Evolutionary conservation across 2,888 invertebrate genomes (phyloP), one percentile per base, ranked within the genome.

Genomic region (Apoderus coryli): DNA sequence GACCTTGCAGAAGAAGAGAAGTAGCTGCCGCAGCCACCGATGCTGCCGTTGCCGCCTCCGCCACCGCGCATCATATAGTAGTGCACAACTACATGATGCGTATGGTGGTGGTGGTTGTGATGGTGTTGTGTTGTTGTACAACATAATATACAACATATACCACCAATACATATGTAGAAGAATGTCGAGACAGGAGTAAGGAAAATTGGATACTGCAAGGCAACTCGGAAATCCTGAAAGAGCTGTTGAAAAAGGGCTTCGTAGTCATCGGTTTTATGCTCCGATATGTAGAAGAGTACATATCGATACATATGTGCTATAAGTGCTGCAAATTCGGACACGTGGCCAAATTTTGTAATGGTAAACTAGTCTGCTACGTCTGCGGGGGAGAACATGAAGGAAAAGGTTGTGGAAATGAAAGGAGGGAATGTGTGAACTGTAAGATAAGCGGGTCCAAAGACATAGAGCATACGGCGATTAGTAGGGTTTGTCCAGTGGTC

Each of bases 321-420:
- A 33, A 13, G 3, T 33, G 33, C 10, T n/a, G 16, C 14, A 14
- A 25, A 3, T 29, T 10, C 16, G 29, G 33, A 11, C 29, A 29
- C 13, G 12, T 4, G 10, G 29, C 9, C 3, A 26, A 10, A 4
- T 3, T 7, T 2, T 29, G 32, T 12, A 11, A 11, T 12, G 32
- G 27, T 10, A 9, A 14, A 2, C 4, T 9, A 3, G 22, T 9
- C 2, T 36, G 39, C 10, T 27, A 22, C 7, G 27, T 25, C 9
- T 36, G 34, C 10, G 31, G 29, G 4, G 33, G 15, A 1, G 23
- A 27, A 10, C 35, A 38, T 9, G 25, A 22, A 4, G 29, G 28
- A 0, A 19, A 6, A 7, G 11, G 12, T 1, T 38, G 36, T 16
- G 7, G 4, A 5, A 14, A 3, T 4, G 9, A 9, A 3, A 12